Base-by-base conservation (phyloP, 2,113 vertebrate genomes). In the Oreotrochilus melanogaster region DNA sequence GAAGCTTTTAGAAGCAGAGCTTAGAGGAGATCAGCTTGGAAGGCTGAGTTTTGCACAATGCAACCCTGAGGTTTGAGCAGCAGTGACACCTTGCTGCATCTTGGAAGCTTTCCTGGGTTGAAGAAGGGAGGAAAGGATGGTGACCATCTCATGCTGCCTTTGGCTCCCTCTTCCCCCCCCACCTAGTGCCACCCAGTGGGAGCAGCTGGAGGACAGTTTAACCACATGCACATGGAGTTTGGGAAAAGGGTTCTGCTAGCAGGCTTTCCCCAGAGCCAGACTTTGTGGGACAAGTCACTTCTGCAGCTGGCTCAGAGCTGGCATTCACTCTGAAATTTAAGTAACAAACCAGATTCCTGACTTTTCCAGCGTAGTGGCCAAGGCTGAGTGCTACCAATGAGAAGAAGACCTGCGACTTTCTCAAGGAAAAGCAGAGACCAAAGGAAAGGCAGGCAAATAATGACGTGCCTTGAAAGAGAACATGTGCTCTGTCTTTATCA, bases 371-470 rank as follows among this genome's bases (percentile, higher is more conserved):
- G 0, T 75, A 65, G 64, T 64, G 67, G 61, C 88, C 92, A 92
- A 60, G 30, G 5, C n/a, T 57, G 61, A 88, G n/a, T 24, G 14
- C 50, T 95, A 75, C 93, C 81, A 96, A 79, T 0, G 39, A 39
- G 39, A 2, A 70, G 64, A 76, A 92, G 56, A 80, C 74, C 69
- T 65, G 47, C 18, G 11, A 82, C 86, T 75, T 86, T 86, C 57
- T 90, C 2, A 1, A 95, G 88, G 85, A 92, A 88, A 90, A 86
- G 53, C 16, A 76, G 90, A 39, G 89, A 62, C 60, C 79, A 73
- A 65, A 73, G 83, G 76, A 62, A 69, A 83, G 85, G 30, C 88
- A 92, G 79, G 54, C 43, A 79, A 56, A 89, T 83, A 94, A 62
- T 88, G 64, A 78, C 0, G 0, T 79, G 74, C 88, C 57, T 86